These are phyloP conservation scores for Agrochola circellaris DNA, from an alignment of 2,888 invertebrate species.

Conservation along the genomic window DNA sequence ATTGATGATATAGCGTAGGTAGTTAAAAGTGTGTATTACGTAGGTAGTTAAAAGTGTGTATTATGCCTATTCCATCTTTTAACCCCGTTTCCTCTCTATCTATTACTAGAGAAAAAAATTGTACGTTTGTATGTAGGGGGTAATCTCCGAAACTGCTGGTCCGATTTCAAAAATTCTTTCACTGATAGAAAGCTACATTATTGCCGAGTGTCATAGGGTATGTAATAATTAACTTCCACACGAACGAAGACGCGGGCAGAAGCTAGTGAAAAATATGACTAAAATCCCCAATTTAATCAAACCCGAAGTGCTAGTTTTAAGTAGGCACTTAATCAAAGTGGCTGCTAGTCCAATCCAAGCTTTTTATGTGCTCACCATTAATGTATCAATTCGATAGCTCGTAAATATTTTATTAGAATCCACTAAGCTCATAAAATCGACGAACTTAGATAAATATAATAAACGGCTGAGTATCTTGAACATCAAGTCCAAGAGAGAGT, in stretches of 20 bases:
- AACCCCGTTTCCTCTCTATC: too few species aligned
- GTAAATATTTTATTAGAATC: constrained; percentile 73
- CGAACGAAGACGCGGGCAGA: neutral
- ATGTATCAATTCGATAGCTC: constrained; percentile 74
- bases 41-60: too few species aligned
- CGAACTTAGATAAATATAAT: constrained; percentile 58
- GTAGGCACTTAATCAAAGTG: constrained; percentile 35
- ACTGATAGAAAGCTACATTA: neutral
- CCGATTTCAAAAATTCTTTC: neutral
- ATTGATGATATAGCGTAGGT: too few species aligned
- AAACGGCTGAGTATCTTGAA: constrained; percentile 33
- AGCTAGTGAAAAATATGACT: neutral
- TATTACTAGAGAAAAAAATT: too few species aligned
- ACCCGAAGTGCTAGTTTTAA: neutral
- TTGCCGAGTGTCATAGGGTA: neutral
- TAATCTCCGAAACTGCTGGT: neutral
- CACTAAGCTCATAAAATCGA: constrained; percentile 59
- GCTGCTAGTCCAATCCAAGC: constrained; percentile 12
- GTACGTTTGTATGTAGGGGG: neutral
- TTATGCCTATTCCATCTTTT: too few species aligned
- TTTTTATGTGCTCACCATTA: constrained; percentile 65
- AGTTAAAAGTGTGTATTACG: too few species aligned
- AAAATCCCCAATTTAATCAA: constrained; percentile 10
- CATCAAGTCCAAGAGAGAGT: too few species aligned
- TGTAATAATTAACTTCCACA: neutral